These are phyloP conservation scores for Diacarnus erythraeanus DNA, from an alignment of 37 sponge, comb jelly and placozoan genomes.

Conservation along the genomic window DNA sequence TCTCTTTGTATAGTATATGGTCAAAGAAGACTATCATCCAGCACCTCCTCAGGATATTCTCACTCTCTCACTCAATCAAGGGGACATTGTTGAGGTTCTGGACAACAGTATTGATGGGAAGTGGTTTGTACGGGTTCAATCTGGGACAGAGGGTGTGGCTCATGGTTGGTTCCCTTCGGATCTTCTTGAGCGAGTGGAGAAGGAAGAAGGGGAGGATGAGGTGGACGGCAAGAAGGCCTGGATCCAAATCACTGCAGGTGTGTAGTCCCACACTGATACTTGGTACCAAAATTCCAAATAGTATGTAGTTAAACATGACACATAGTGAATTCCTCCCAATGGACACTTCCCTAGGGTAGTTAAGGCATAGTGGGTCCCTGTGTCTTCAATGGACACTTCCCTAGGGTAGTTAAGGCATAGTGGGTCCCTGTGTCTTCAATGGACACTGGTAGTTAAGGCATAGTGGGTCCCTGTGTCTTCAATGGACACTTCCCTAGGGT, in stretches of 20 bases:
- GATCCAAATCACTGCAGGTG: constrained; percentile 10
- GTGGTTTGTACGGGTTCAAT: constrained; percentile 56
- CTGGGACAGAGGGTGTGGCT: not conserved
- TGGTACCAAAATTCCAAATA: not conserved
- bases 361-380: no score
- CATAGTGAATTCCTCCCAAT: not conserved
- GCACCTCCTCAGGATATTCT: not conserved
- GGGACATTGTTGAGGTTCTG: constrained; percentile 71
- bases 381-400: no score
- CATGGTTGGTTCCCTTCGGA: constrained; percentile 52
- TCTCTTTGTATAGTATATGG: constrained; percentile 33
- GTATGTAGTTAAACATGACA: not conserved
- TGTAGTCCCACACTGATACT: not conserved
- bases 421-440: no score
- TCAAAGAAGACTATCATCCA: constrained; percentile 42
- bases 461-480: no score
- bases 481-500: no score
- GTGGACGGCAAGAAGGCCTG: constrained; percentile 2
- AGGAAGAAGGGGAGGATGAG: not conserved
- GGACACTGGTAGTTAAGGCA: no score
- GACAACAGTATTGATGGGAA: constrained; percentile 32
- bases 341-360: no score
- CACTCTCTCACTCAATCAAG: constrained; percentile 42
- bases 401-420: no score
- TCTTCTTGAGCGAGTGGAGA: constrained; percentile 16